Evolutionary conservation across 92 coral and sea anemone species (phyloP).

Genomic region (Palythoa heliodiscus): DNA sequence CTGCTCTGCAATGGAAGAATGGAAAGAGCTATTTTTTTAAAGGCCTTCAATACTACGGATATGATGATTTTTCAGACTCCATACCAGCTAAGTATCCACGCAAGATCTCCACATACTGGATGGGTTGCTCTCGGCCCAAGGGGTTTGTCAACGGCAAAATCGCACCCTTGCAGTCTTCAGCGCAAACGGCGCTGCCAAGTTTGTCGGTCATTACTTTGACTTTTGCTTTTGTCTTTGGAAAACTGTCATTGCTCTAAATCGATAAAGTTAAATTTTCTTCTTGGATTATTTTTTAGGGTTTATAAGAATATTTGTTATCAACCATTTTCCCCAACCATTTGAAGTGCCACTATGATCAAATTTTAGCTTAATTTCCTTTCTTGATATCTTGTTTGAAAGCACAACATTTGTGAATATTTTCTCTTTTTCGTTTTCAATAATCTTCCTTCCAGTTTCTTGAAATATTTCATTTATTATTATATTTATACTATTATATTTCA

Average conservation of each 20-base stretch:
- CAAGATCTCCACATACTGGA: conserved; percentile 9
- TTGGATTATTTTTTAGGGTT: no score
- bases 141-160: conserved; percentile 14
- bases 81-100: conserved; percentile 9
- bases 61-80: conserved; percentile 51
- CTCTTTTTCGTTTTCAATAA: no score
- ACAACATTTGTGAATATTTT: no score
- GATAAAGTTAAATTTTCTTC: no score
- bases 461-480: no score
- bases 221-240: not conserved
- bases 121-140: conserved; percentile 13
- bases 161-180: not conserved
- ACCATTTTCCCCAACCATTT: no score
- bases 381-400: no score
- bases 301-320: no score
- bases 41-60: conserved; percentile 66
- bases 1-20: conserved; percentile 64
- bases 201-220: not conserved
- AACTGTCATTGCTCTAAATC: not conserved
- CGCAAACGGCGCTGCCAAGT: not conserved
- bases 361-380: no score
- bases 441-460: no score
- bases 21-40: conserved; percentile 67
- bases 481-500: no score
- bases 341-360: no score